A percentile compares a stretch with the other conserved stretches of the same genome.
phyloP scores from a whole-genome alignment of 1,140 invertebrate genomes.

The Drosophila repletoides region DNA sequence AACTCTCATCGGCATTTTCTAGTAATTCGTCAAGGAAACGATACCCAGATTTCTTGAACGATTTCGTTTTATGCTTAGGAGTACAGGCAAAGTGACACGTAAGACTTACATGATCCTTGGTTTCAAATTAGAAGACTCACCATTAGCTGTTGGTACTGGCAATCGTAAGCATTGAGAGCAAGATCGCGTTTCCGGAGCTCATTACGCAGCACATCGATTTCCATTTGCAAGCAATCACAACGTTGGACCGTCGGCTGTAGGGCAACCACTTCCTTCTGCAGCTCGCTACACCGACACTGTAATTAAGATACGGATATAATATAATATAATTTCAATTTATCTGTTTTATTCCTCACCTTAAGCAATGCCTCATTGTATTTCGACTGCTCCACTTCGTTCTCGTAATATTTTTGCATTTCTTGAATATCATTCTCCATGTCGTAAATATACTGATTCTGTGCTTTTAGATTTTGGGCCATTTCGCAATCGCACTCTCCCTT shows the following conservation, averaged over 20 bases:
- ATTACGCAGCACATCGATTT: slow-evolving; percentile 55
- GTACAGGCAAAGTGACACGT: neutral
- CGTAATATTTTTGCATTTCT: slow-evolving; percentile 71
- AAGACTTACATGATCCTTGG: neutral
- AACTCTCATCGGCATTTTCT: slow-evolving; percentile 29
- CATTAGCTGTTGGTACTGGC: slow-evolving; percentile 75
- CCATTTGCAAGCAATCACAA: slow-evolving; percentile 44
- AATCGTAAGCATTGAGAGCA: slow-evolving; percentile 65
- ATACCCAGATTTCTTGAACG: slow-evolving; percentile 70
- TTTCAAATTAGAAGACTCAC: slow-evolving; percentile 33
- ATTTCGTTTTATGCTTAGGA: slow-evolving; percentile 55
- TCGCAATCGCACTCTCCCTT: slow-evolving; percentile 16
- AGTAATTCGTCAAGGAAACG: slow-evolving; percentile 60
- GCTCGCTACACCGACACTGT: slow-evolving; percentile 61
- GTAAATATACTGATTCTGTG: slow-evolving; percentile 45
- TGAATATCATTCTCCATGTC: slow-evolving; percentile 63
- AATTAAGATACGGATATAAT: neutral
- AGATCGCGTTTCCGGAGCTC: slow-evolving; percentile 61
- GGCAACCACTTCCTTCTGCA: slow-evolving; percentile 49
- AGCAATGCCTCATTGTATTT: slow-evolving; percentile 59
- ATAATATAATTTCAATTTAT: neutral
- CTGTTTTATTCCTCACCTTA: slow-evolving; percentile 22
- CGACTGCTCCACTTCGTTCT: slow-evolving; percentile 51
- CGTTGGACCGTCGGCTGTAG: slow-evolving; percentile 39
- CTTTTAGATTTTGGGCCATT: slow-evolving; percentile 26